phyloP scores from a whole-genome alignment of 2,113 vertebrate species.

The Pomatorhinus ruficollis region DNA sequence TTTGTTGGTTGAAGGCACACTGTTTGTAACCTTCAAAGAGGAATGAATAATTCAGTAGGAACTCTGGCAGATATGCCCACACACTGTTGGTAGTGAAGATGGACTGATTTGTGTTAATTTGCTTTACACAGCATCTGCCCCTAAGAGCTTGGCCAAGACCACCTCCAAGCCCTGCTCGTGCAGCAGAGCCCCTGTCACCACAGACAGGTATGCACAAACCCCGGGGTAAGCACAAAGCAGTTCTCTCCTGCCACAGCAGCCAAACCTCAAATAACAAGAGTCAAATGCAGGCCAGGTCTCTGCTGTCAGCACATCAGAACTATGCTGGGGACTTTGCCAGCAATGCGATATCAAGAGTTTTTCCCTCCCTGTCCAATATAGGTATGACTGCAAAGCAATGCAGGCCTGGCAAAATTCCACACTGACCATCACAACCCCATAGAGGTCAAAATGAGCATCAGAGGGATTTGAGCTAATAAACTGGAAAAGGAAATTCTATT shows the following conservation, averaged over 20 bases:
- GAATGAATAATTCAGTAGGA: slow-evolving; percentile 6
- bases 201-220: not conserved
- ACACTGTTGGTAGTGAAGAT: not conserved
- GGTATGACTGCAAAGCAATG: not conserved
- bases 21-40: not conserved
- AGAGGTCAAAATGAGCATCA: not conserved
- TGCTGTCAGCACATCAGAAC: not conserved
- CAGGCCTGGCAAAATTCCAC: not conserved
- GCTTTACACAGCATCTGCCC: not conserved
- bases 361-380: not conserved
- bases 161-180: not conserved
- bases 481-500: not conserved
- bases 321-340: not conserved
- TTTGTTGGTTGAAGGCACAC: not conserved
- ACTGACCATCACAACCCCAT: not conserved
- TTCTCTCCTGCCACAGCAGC: not conserved
- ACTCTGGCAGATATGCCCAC: not conserved
- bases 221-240: not conserved
- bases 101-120: not conserved
- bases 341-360: not conserved
- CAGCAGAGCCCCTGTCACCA: not conserved
- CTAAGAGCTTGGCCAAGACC: not conserved
- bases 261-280: not conserved
- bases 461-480: not conserved
- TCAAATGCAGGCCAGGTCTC: not conserved